Conservation (phyloP, 2,888 invertebrate genomes). For the Palloptera scutellata region DNA sequence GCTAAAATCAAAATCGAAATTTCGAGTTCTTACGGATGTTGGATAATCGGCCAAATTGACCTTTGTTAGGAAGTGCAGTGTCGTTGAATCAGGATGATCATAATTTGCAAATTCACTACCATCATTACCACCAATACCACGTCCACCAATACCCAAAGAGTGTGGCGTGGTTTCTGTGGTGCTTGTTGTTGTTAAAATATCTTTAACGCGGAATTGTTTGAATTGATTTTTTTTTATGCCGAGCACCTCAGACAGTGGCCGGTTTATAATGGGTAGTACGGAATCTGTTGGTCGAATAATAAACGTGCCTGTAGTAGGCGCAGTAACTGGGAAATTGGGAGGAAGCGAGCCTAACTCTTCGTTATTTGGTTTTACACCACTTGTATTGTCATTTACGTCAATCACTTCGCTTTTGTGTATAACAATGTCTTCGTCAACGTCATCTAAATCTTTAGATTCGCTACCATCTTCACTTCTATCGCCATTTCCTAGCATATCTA, state of each 20-base stretch:
- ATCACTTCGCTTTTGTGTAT: slow-evolving; percentile 15
- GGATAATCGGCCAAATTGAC: slow-evolving; percentile 61
- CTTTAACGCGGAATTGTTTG: slow-evolving; percentile 63
- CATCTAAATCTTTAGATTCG: slow-evolving; percentile 42
- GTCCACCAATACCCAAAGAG: slow-evolving; percentile 18
- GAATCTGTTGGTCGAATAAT: slow-evolving; percentile 58
- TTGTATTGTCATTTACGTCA: slow-evolving; percentile 31
- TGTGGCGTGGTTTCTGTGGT: slow-evolving; percentile 45
- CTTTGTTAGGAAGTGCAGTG: slow-evolving; percentile 56
- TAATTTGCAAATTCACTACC: neutral
- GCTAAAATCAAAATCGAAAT: slow-evolving; percentile 61
- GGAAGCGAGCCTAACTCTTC: slow-evolving; percentile 40
- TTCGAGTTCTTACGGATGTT: slow-evolving; percentile 52
- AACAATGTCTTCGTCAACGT: slow-evolving; percentile 34
- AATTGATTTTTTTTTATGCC: slow-evolving; percentile 65
- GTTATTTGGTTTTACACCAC: slow-evolving; percentile 32
- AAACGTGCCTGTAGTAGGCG: slow-evolving; percentile 48
- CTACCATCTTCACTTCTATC: slow-evolving; percentile 40
- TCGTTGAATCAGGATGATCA: slow-evolving; percentile 40
- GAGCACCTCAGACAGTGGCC: slow-evolving; percentile 63
- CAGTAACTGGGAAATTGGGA: slow-evolving; percentile 18
- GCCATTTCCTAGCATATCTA: slow-evolving; percentile 34
- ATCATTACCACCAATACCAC: neutral
- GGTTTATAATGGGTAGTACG: slow-evolving; percentile 63
- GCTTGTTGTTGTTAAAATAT: slow-evolving; percentile 48